phyloP scores from a whole-genome alignment of 2,888 invertebrate genomes.

The Xestia ashworthii region DNA sequence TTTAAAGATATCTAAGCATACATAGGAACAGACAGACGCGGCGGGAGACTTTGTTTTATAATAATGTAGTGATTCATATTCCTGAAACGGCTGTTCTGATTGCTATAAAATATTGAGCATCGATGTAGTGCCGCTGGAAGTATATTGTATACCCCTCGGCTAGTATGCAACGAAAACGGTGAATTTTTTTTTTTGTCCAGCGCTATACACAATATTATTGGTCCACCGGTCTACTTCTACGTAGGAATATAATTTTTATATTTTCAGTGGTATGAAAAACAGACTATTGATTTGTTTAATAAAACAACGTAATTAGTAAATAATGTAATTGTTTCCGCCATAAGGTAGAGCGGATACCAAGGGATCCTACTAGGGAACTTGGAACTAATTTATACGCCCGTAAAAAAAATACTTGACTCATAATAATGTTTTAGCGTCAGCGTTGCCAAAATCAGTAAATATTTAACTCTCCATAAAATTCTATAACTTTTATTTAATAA shows the following conservation, averaged over 20 bases:
- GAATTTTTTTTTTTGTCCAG: not conserved
- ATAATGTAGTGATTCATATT: no score
- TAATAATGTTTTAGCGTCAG: no score
- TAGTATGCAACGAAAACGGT: not conserved
- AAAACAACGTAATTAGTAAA: not conserved
- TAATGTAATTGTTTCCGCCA: not conserved
- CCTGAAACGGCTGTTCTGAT: not conserved
- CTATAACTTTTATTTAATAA: conserved; percentile 47
- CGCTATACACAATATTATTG: not conserved
- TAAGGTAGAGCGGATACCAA: not conserved
- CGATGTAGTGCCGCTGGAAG: not conserved
- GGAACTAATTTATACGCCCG: no score
- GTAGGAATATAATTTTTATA: no score
- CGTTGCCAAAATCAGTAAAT: not conserved
- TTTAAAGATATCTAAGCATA: no score
- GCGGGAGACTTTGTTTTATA: no score
- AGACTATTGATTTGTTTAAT: no score
- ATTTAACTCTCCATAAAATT: conserved; percentile 12
- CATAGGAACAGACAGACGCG: no score
- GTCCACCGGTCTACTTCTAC: not conserved
- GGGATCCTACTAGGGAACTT: not conserved
- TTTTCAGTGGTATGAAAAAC: no score
- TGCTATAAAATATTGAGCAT: not conserved
- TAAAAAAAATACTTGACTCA: no score
- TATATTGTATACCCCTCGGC: not conserved